Conservation (phyloP, 2,113 vertebrate genomes). For the Uria lomvia region DNA sequence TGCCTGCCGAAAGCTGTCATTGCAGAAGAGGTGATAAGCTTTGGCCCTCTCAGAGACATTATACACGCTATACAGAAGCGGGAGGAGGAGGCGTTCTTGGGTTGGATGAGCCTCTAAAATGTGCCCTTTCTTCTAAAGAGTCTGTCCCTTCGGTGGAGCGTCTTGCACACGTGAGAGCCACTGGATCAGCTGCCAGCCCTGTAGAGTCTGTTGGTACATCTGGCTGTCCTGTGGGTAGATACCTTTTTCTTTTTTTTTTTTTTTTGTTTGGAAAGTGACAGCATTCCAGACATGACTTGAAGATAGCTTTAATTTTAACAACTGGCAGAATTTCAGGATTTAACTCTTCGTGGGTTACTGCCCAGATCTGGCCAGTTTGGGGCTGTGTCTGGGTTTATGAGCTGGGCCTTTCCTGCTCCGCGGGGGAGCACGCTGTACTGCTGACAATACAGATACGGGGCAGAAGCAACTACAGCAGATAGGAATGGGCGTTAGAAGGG, state of each 20-base stretch:
- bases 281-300: not conserved
- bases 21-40: not conserved
- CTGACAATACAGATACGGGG: not conserved
- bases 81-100: not conserved
- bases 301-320: not conserved
- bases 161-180: not conserved
- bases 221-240: not conserved
- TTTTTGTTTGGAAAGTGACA: not conserved
- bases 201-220: not conserved
- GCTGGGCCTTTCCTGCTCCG: not conserved
- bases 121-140: not conserved
- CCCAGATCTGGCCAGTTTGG: not conserved
- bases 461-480: not conserved
- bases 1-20: not conserved
- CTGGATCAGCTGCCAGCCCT: not conserved
- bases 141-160: not conserved
- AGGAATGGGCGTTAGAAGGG: not conserved
- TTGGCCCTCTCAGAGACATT: not conserved
- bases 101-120: not conserved
- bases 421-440: not conserved
- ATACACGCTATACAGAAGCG: not conserved
- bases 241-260: not conserved
- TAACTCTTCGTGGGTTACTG: not conserved
- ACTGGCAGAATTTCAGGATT: not conserved
- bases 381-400: not conserved